Conservation (phyloP, 1,140 invertebrate species). For the Drosophila watanabei region DNA sequence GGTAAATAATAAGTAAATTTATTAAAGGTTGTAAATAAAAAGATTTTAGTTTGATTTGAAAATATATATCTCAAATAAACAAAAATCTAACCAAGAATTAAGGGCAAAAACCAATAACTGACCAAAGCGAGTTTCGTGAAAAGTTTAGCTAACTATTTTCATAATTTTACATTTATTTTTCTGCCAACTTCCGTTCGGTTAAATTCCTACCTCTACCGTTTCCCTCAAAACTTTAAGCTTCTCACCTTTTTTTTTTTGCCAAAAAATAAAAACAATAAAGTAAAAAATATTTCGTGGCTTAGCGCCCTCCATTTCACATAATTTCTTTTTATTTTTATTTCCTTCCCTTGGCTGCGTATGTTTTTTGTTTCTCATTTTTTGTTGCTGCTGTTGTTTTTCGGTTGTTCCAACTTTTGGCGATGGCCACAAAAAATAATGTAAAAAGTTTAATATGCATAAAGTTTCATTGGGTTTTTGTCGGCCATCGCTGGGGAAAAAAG, state of each 20-base stretch:
- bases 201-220: neutral
- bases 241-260: slow-evolving; percentile 19
- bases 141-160: slow-evolving; percentile 26
- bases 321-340: slow-evolving; percentile 38
- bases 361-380: slow-evolving; percentile 15
- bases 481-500: slow-evolving; percentile 33
- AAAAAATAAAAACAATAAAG: slow-evolving; percentile 44
- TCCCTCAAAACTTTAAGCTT: slow-evolving; percentile 15
- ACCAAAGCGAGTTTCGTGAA: neutral
- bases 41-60: neutral
- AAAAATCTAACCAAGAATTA: neutral
- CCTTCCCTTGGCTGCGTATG: neutral
- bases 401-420: slow-evolving; percentile 64
- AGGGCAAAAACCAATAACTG: slow-evolving; percentile 3
- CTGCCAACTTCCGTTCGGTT: slow-evolving; percentile 19
- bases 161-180: slow-evolving; percentile 37
- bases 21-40: neutral
- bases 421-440: slow-evolving; percentile 80
- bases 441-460: slow-evolving; percentile 82
- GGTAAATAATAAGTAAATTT: neutral
- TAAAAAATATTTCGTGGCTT: slow-evolving; percentile 46
- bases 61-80: neutral
- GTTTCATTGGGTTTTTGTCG: slow-evolving; percentile 75
- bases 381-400: slow-evolving; percentile 33
- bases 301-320: slow-evolving; percentile 52